Evolutionary conservation across 2,888 invertebrate species (phyloP), one percentile per base, ranked within the genome.

Genomic region (Ptilodon capucinus): DNA sequence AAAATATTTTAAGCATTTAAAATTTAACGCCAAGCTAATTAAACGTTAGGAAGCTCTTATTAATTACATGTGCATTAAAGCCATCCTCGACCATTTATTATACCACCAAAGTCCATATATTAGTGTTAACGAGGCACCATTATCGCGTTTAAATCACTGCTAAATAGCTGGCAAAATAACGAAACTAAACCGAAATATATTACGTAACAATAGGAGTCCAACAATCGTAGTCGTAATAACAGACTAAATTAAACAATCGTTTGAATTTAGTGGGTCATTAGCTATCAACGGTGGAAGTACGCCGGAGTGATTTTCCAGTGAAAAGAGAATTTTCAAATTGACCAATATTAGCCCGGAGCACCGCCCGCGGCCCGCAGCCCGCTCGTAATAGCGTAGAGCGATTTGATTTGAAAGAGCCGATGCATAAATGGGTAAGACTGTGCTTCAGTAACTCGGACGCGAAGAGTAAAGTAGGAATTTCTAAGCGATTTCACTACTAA

Each of bases 181-280:
- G 51, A 65, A 62, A 67, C 60, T 58, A 59, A 67, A 59, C 51
- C n/a, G 51, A 51, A 48, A 51, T 62, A 51, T 51, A 53, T 61
- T 57, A 52, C 51, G 13, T 43, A 61, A 71, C 71, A 73, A 71
- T 68, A 57, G 64, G 58, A 57, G 57, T 60, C 56, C 48, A 71
- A 68, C 71, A 64, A 64, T 64, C 60, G 54, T 64, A 58, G 66
- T 70, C 62, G 53, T 68, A 71, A 69, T 74, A 68, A 69, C 67
- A 67, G 65, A 72, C 67, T 64, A 64, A 64, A 72, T 66, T 74
- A 65, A 64, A 64, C 72, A 73, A 72, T 71, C 65, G 63, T 67
- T 68, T 63, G 62, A 70, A 66, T 72, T 71, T 65, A 68, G 61
- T 68, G 62, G 54, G 44, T 60, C 66, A 71, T 74, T 71, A 66